Evolutionary conservation across 2,113 vertebrate species (phyloP).

Genomic region (Micromys minutus): DNA sequence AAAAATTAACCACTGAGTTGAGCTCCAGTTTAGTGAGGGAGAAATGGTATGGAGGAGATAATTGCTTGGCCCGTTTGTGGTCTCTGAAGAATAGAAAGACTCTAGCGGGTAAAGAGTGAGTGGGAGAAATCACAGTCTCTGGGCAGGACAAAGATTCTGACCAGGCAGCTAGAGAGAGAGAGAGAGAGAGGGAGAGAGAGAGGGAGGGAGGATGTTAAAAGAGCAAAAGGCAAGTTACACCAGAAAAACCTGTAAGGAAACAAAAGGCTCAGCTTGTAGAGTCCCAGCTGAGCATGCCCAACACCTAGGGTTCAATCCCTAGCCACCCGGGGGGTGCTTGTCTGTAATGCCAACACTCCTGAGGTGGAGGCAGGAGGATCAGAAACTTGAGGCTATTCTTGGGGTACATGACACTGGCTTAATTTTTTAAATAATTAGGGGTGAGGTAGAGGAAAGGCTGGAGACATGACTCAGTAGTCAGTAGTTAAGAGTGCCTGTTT

Average conservation of each 20-base stretch:
- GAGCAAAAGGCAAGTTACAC: neutral
- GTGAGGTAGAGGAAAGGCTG: neutral
- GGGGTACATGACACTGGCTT: neutral
- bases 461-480: neutral
- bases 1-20: neutral
- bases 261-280: neutral
- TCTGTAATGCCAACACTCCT: neutral
- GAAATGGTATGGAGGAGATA: neutral
- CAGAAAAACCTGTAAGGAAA: neutral
- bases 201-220: neutral
- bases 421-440: no score
- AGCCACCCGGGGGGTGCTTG: neutral
- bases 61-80: neutral
- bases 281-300: neutral
- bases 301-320: neutral
- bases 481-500: neutral
- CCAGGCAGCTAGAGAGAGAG: neutral
- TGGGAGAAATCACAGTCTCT: neutral
- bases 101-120: accelerated
- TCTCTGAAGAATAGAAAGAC: neutral
- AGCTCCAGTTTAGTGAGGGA: neutral
- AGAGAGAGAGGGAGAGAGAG: neutral
- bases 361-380: neutral
- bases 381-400: neutral
- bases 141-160: neutral